A percentile compares a stretch with the other conserved stretches of the same genome.
Evolutionary conservation across 2,113 vertebrate genomes (phyloP).

Genomic region (Muntiacus reevesi): DNA sequence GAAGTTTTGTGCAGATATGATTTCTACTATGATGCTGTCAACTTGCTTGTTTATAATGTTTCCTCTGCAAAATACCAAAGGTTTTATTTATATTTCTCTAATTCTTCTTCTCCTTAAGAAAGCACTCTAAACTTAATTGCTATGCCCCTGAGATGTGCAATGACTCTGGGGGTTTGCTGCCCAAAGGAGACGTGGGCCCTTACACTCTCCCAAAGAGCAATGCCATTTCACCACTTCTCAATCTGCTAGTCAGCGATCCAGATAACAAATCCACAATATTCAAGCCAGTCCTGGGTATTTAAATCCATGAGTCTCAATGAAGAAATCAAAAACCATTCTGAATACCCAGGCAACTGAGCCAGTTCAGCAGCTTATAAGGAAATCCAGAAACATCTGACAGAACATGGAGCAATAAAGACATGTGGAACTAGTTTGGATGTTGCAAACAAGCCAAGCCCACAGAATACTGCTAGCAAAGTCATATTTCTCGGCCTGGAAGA

Average conservation of each 20-base stretch:
- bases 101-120: neutral
- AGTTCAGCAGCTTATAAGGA: conserved; percentile 44
- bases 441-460: conserved; percentile 29
- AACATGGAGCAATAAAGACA: neutral
- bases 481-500: conserved; percentile 42
- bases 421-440: conserved; percentile 7
- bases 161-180: neutral
- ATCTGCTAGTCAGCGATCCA: neutral
- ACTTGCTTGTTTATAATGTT: neutral
- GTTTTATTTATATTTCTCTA: neutral
- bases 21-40: neutral
- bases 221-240: neutral
- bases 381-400: conserved; percentile 50
- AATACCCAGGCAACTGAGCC: neutral
- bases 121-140: neutral
- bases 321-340: neutral
- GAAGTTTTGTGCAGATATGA: neutral
- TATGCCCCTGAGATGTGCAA: neutral
- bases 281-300: neutral
- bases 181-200: neutral
- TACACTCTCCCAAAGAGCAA: neutral
- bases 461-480: conserved; percentile 17
- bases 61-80: neutral
- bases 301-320: neutral
- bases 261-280: neutral